These are phyloP conservation scores for Dendrolimus kikuchii DNA, from an alignment of 1,140 invertebrate species.

Conservation along the genomic window DNA sequence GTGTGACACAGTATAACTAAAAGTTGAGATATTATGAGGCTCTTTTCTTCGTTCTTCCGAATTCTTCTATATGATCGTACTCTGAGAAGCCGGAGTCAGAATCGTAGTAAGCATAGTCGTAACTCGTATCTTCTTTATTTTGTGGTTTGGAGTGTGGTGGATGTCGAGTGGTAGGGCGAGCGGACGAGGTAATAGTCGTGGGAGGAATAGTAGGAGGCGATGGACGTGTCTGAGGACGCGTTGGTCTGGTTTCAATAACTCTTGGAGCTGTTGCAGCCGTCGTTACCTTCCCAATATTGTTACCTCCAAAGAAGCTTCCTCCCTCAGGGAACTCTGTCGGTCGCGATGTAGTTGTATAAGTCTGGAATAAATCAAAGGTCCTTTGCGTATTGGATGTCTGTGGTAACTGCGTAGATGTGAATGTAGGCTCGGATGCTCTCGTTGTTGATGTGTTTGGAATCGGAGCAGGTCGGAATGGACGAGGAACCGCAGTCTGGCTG, in stretches of 20 bases:
- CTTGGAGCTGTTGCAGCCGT: slow-evolving; percentile 29
- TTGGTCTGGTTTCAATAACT: slow-evolving; percentile 15
- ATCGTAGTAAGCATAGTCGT: slow-evolving; percentile 81
- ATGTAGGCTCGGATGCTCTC: slow-evolving; percentile 27
- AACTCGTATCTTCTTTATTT: slow-evolving; percentile 75
- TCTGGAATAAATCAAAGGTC: slow-evolving; percentile 54
- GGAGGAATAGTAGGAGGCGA: slow-evolving; percentile 31
- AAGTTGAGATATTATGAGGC: slow-evolving; percentile 32
- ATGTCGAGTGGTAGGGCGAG: slow-evolving; percentile 26
- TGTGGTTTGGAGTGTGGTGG: slow-evolving; percentile 37
- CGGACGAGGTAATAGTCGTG: slow-evolving; percentile 19
- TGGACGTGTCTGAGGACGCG: slow-evolving; percentile 12
- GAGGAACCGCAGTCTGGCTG: slow-evolving; percentile 35
- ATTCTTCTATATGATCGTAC: slow-evolving; percentile 72
- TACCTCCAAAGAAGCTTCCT: slow-evolving; percentile 19
- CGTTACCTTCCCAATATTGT: slow-evolving; percentile 22
- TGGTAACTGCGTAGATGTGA: slow-evolving; percentile 36
- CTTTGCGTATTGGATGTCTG: slow-evolving; percentile 41
- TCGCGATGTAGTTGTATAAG: slow-evolving; percentile 59
- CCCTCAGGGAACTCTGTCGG: slow-evolving; percentile 35
- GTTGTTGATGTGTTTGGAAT: slow-evolving; percentile 27
- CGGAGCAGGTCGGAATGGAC: slow-evolving; percentile 50
- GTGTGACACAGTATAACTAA: slow-evolving; percentile 27
- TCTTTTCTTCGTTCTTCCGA: slow-evolving; percentile 70
- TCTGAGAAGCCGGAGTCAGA: slow-evolving; percentile 69